Evolutionary conservation across 1,140 invertebrate species (phyloP).

Genomic region (Telenomus remus): DNA sequence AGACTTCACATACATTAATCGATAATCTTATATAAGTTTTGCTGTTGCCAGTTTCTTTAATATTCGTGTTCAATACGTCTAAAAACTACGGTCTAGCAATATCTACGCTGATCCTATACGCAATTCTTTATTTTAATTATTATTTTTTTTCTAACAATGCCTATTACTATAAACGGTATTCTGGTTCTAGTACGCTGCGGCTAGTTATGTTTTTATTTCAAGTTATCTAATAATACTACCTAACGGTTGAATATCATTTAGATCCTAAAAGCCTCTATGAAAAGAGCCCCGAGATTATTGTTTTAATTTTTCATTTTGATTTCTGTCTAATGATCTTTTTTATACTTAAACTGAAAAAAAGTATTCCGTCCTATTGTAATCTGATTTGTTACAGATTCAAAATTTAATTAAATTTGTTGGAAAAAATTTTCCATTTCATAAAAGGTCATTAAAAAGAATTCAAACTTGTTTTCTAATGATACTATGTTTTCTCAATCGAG

Average conservation of each 20-base stretch:
- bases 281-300: slow-evolving; percentile 53
- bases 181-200: slow-evolving; percentile 23
- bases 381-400: no score
- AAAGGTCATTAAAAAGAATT: no score
- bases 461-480: no score
- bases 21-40: slow-evolving; percentile 12
- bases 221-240: slow-evolving; percentile 48
- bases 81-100: slow-evolving; percentile 40
- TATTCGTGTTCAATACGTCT: slow-evolving; percentile 23
- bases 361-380: no score
- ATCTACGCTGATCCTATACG: slow-evolving; percentile 48
- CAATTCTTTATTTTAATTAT: slow-evolving; percentile 13
- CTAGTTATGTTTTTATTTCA: slow-evolving; percentile 21
- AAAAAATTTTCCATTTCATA: no score
- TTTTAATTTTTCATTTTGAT: no score
- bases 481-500: no score
- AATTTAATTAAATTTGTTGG: no score
- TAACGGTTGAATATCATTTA: slow-evolving; percentile 50
- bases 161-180: slow-evolving; percentile 45
- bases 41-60: slow-evolving; percentile 12
- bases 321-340: slow-evolving; percentile 9
- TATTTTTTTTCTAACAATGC: slow-evolving; percentile 29
- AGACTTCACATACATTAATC: slow-evolving; percentile 47
- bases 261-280: slow-evolving; percentile 47
- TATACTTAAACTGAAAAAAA: slow-evolving; percentile 2